These are phyloP conservation scores for Trissonchulus sp. DNA, from an alignment of 2,888 invertebrate genomes.

Conservation along the genomic window DNA sequence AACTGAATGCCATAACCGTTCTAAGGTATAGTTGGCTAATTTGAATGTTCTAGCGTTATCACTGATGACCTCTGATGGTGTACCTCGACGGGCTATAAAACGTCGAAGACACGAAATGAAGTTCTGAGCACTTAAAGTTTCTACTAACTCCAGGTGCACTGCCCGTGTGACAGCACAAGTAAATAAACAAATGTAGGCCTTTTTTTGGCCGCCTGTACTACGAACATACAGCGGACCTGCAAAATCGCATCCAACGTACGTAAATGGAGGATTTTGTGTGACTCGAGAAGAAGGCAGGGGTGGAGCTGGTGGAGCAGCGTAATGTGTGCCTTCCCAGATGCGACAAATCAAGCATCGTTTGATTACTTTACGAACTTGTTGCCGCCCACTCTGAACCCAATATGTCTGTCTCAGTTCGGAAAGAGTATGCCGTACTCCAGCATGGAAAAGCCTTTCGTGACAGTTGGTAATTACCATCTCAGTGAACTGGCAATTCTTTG, in stretches of 20 bases:
- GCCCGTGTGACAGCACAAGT: constrained; percentile 53
- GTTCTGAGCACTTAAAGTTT: constrained; percentile 42
- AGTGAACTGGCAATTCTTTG: constrained; percentile 17
- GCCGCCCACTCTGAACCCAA: constrained; percentile 20
- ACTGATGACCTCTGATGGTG: constrained; percentile 46
- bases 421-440: constrained; percentile 18
- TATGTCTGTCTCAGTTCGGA: neutral
- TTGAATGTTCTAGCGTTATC: constrained; percentile 54
- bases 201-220: constrained; percentile 41
- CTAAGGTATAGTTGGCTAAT: too few relatives aligned
- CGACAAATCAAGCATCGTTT: neutral
- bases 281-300: constrained; percentile 15
- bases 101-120: constrained; percentile 48
- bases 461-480: constrained; percentile 10
- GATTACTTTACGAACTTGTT: constrained; percentile 11
- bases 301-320: constrained; percentile 5
- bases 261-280: constrained; percentile 20
- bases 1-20: too few relatives aligned
- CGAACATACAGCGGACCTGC: constrained; percentile 53
- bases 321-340: neutral
- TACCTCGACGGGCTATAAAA: constrained; percentile 49
- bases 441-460: constrained; percentile 23
- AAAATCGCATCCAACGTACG: constrained; percentile 49
- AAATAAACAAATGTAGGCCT: constrained; percentile 49
- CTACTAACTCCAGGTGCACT: constrained; percentile 52